Conservation (phyloP, 1,140 invertebrate species). For the Batillaria attramentaria region DNA sequence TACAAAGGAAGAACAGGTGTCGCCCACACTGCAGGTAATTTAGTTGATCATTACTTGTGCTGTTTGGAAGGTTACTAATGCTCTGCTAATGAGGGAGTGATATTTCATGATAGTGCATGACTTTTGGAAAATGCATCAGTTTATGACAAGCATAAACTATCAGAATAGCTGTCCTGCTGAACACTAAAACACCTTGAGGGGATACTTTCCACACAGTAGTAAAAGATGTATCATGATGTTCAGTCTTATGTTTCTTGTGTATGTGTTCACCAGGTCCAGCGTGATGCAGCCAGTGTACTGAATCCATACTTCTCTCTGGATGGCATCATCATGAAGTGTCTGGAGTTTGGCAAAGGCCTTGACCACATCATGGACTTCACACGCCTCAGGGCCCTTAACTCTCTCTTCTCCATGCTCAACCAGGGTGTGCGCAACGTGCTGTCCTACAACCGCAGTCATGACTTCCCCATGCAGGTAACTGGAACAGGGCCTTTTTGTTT, state of each 20-base stretch:
- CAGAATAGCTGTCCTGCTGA: too few species aligned
- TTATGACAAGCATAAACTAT: too few species aligned
- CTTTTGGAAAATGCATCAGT: too few species aligned
- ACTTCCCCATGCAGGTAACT: conserved; percentile 88
- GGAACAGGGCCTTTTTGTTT: too few species aligned
- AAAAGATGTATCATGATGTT: background rate
- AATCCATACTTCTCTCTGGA: conserved; percentile 90
- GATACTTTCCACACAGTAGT: background rate
- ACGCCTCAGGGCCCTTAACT: conserved; percentile 91
- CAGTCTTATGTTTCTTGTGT: too few species aligned
- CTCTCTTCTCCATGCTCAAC: conserved; percentile 98
- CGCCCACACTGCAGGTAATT: conserved; percentile 69
- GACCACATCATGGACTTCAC: conserved; percentile 99
- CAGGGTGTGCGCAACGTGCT: conserved; percentile 90
- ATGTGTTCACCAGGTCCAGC: conserved; percentile 79
- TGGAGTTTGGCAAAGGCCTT: conserved; percentile 88
- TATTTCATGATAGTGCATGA: too few species aligned
- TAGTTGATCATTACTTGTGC: too few species aligned
- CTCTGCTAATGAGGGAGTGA: too few species aligned
- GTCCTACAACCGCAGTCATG: conserved; percentile 94
- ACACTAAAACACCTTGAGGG: too few species aligned
- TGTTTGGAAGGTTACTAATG: too few species aligned
- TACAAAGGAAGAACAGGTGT: conserved; percentile 63
- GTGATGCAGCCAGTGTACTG: conserved; percentile 88
- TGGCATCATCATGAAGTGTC: conserved; percentile 91